Percentiles rank a stretch among this genome's conserved stretches.
Conservation (phyloP, 2,888 invertebrate species). For the Aspidiotus destructor region DNA sequence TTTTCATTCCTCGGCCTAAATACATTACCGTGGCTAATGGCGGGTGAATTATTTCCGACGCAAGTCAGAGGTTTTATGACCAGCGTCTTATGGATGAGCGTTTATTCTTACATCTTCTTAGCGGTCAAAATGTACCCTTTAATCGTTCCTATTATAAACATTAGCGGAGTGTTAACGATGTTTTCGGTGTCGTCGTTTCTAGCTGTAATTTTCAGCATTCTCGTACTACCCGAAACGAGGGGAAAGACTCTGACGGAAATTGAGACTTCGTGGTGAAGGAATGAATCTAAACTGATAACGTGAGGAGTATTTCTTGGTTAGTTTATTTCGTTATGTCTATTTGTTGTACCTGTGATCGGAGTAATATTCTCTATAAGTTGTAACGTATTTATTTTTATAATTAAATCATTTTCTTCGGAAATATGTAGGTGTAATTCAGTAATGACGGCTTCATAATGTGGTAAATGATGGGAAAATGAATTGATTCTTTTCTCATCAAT, state of each 20-base stretch:
- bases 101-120: constrained; percentile 57
- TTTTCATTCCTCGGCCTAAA: constrained; percentile 64
- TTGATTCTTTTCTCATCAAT: no score
- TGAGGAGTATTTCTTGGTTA: constrained; percentile 38
- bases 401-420: no score
- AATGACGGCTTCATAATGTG: no score
- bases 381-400: no score
- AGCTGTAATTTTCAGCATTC: constrained; percentile 52
- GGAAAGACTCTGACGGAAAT: constrained; percentile 58
- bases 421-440: no score
- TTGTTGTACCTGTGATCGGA: no score
- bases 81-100: constrained; percentile 52
- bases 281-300: not conserved
- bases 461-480: no score
- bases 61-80: constrained; percentile 17
- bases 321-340: no score
- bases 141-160: constrained; percentile 40
- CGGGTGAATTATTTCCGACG: constrained; percentile 20
- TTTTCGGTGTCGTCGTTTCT: constrained; percentile 52
- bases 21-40: constrained; percentile 39
- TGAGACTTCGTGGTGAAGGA: constrained; percentile 43
- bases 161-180: constrained; percentile 55
- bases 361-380: no score
- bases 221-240: constrained; percentile 59
- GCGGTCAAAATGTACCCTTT: constrained; percentile 61